Percentiles rank a stretch among this genome's conserved stretches.
phyloP scores from a whole-genome alignment of 2,888 invertebrate genomes.

The Harpagoxenus sublaevis region DNA sequence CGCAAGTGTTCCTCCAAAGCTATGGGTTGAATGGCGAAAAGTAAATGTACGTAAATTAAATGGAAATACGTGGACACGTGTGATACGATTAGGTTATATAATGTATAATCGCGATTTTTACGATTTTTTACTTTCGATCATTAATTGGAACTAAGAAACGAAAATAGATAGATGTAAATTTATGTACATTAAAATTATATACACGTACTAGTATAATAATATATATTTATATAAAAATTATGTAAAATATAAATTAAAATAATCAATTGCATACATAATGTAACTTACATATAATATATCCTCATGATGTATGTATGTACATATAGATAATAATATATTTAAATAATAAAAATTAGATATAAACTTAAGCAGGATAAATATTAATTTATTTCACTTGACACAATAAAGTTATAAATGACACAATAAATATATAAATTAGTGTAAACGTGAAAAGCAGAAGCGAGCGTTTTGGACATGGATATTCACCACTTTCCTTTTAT shows the following conservation, averaged over 20 bases:
- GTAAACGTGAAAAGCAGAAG: not conserved
- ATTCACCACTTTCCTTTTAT: not conserved
- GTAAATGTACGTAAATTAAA: not conserved
- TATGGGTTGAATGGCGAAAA: conserved; percentile 60
- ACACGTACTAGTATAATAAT: not conserved
- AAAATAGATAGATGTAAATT: not conserved
- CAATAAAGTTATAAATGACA: not conserved
- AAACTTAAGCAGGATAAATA: not conserved
- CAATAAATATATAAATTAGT: not conserved
- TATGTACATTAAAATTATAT: not conserved
- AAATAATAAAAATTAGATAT: not conserved
- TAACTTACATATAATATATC: not conserved
- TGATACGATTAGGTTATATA: conserved; percentile 36
- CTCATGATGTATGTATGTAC: not conserved
- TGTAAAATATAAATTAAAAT: not conserved
- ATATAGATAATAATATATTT: not conserved
- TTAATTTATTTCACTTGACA: not conserved
- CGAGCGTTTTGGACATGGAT: not conserved
- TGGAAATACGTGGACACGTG: not conserved
- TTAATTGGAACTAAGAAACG: not conserved
- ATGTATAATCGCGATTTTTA: not conserved
- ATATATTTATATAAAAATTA: no score
- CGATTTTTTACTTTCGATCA: not conserved
- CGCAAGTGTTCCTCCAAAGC: not conserved
- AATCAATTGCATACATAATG: not conserved